Conservation (phyloP, 2,797 vertebrate species). For the Sebastes paucispinis region DNA sequence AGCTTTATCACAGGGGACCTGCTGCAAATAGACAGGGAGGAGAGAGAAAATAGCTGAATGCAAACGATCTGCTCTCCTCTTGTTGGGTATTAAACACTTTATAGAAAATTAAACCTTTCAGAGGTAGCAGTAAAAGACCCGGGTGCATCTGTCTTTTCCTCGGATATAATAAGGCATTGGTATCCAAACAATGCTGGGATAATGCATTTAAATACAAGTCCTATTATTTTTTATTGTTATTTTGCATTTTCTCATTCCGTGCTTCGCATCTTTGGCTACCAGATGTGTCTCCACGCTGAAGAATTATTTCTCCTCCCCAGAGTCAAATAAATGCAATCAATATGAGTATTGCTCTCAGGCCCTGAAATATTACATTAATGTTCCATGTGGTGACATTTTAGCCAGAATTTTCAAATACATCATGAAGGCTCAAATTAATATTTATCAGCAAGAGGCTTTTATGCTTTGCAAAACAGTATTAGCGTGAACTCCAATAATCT, state of each 20-base stretch:
- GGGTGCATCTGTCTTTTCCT: slow-evolving; percentile 79
- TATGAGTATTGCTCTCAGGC: slow-evolving; percentile 99
- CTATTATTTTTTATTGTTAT: slow-evolving; percentile 95
- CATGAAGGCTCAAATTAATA: slow-evolving; percentile 99
- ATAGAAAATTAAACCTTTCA: slow-evolving; percentile 84
- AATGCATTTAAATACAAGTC: slow-evolving; percentile 88
- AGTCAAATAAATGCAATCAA: slow-evolving; percentile 99
- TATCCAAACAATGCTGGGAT: slow-evolving; percentile 83
- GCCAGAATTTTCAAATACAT: slow-evolving; percentile 99
- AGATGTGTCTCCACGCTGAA: slow-evolving; percentile 99
- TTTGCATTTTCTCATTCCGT: slow-evolving; percentile 96
- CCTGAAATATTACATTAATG: slow-evolving; percentile 99
- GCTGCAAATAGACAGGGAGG: slow-evolving; percentile 57
- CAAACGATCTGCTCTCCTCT: slow-evolving; percentile 74
- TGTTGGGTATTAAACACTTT: slow-evolving; percentile 79
- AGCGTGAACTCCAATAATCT: slow-evolving; percentile 90
- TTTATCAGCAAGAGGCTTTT: slow-evolving; percentile 99
- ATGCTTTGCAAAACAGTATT: slow-evolving; percentile 99
- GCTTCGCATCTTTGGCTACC: slow-evolving; percentile 99
- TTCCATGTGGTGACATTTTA: slow-evolving; percentile 99
- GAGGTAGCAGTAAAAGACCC: slow-evolving; percentile 79
- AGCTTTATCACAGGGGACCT: slow-evolving; percentile 68
- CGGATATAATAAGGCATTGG: slow-evolving; percentile 79
- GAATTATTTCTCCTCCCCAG: slow-evolving; percentile 99
- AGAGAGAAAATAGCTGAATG: slow-evolving; percentile 57